Evolutionary conservation across 2,888 invertebrate species (phyloP).

Genomic region (Adineta ricciae): DNA sequence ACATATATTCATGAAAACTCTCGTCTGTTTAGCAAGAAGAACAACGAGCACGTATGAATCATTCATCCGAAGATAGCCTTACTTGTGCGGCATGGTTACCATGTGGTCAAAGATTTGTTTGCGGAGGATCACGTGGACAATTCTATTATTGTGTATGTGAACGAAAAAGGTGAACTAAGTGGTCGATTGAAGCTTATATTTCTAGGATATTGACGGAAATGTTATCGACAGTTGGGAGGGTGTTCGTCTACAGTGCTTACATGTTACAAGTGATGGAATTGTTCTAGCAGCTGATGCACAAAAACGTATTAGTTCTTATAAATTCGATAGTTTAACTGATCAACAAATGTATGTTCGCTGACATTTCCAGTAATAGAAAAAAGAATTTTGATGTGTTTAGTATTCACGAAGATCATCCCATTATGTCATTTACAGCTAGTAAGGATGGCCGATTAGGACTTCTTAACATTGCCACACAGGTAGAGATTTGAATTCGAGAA

Average conservation of each 20-base stretch:
- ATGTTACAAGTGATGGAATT: conserved; percentile 74
- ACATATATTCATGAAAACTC: background rate
- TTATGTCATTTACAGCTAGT: conserved; percentile 90
- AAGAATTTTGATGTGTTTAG: conserved; percentile 51
- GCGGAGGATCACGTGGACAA: conserved; percentile 87
- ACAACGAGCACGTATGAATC: conserved; percentile 26
- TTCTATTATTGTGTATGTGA: conserved; percentile 57
- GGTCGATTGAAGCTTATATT: background rate
- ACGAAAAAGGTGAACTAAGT: background rate
- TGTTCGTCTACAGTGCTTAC: conserved; percentile 83
- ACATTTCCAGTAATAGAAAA: background rate
- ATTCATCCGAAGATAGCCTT: conserved; percentile 70
- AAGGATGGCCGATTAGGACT: conserved; percentile 75
- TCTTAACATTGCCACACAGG: conserved; percentile 75
- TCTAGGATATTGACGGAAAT: conserved; percentile 69
- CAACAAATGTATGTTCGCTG: conserved; percentile 59
- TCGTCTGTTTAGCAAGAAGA: conserved; percentile 39
- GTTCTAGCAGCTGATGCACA: conserved; percentile 92
- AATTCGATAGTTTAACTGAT: conserved; percentile 74
- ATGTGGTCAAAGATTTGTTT: conserved; percentile 78
- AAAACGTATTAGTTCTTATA: conserved; percentile 80
- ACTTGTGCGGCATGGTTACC: conserved; percentile 87
- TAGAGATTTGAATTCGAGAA: conserved; percentile 35
- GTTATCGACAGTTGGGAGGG: conserved; percentile 92
- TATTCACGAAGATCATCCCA: conserved; percentile 85